Base-by-base conservation (phyloP, 2,797 vertebrate genomes). In the Amazona ochrocephala region DNA sequence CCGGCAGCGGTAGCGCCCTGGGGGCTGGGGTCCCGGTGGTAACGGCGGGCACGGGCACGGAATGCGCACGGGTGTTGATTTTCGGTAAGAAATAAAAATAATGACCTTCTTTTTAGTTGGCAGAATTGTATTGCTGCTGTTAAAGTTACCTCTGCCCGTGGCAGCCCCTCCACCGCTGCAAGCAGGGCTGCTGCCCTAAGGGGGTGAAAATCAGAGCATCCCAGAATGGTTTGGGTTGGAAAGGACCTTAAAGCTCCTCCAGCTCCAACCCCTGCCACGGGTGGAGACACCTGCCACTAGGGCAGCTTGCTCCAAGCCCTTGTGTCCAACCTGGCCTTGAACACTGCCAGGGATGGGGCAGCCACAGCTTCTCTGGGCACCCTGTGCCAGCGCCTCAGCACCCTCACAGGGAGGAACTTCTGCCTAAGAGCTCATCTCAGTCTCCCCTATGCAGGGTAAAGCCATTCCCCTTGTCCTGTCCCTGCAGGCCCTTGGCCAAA, bases 141-240 rank as follows among this genome's bases (percentile, higher is more conserved):
- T 29, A 24, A 67, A 76, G 79, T 41, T 32, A 11, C 22, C 22
- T 30, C 51, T 16, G 7, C n/a, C 47, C 2, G 1, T 5, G 11
- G 26, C 54, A 44, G n/a, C 24, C 34, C 41, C 24, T 29, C 20
- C 32, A 2, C 39, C 1, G 0, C 5, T 5, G 7, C 21, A 13
- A 50, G 58, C 8, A 27, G 41, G 44, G 34, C 68, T 66, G 39
- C 60, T 24, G 4, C 56, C 17, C 45, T 45, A 3, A 30, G 21
- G 41, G 32, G 62, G 0, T 27, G 51, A 20, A 50, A 56, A 23
- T 58, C 32, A 58, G 32, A n/a, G 54, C 13, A 14, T n/a, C 32
- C n/a, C 32, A 56, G 32, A 56, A 22, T 56, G 54, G n/a, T n/a
- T n/a, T n/a, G n/a, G n/a, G n/a, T n/a, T n/a, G n/a, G n/a, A n/a